Evolutionary conservation across 1,140 invertebrate genomes (phyloP), one percentile per base, ranked within the genome.

Genomic region (Drosophila tsacasi): DNA sequence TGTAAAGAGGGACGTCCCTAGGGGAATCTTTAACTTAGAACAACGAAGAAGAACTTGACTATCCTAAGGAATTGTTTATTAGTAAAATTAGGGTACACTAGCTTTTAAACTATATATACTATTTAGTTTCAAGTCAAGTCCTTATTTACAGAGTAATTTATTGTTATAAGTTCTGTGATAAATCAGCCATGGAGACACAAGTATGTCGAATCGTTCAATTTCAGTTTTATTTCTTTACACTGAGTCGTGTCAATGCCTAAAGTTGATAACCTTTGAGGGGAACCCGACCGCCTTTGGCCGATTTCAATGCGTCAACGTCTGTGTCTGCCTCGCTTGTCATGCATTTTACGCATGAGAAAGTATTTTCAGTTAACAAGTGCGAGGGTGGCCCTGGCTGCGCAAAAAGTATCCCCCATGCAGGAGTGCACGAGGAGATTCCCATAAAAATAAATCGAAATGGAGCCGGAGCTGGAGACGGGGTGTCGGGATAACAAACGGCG

Each of bases 311-410:
- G 64, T 81, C 77, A 77, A 71, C 78, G 77, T 90, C 84, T 67
- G 65, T 78, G 84, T 66, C 73, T 74, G 83, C 74, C 57, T 73
- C 69, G 84, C 75, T 81, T 89, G 85, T 79, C 81, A 81, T 79
- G 85, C 79, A 90, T 89, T 90, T 90, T 82, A 90, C 85, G 79
- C 85, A 90, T 90, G 85, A 90, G 85, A 90, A 90, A 90, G 75
- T 90, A 90, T 90, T 90, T 90, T 79, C 85, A 90, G 85, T 62
- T 90, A 90, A 85, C 85, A 89, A 90, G 78, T 76, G 65, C 50
- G 62, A 57, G 73, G 77, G 71, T 55, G 50, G 52, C 32, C 61
- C 13, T 27, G 23, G 46, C 46, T 35, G 58, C 17, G 44, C n/a
- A 65, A 35, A 52, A 62, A 60, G 40, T 71, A 76, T 68, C 58